A percentile compares a stretch with the other conserved stretches of the same genome.
phyloP scores from a whole-genome alignment of 2,888 invertebrate species.

The Trichopoda pennipes region DNA sequence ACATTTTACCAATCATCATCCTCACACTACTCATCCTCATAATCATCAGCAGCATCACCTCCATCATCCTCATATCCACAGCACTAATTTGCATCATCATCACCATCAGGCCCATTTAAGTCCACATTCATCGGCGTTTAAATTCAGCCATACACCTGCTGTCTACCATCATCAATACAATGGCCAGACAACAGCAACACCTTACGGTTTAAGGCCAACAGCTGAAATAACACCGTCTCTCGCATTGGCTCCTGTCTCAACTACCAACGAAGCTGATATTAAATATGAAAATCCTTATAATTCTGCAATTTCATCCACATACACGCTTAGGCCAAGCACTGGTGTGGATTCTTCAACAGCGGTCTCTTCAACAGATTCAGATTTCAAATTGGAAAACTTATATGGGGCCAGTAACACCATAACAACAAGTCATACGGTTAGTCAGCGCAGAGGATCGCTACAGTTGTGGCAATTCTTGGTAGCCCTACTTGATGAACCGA shows the following conservation, averaged over 20 bases:
- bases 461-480: slow-evolving; percentile 98
- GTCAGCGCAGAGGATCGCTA: slow-evolving; percentile 89
- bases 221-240: slow-evolving; percentile 73
- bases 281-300: slow-evolving; percentile 80
- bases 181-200: slow-evolving; percentile 54
- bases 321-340: slow-evolving; percentile 75
- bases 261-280: slow-evolving; percentile 74
- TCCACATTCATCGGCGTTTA: slow-evolving; percentile 69
- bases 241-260: slow-evolving; percentile 69
- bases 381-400: slow-evolving; percentile 78
- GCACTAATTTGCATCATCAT: slow-evolving; percentile 66
- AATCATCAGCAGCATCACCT: slow-evolving; percentile 72
- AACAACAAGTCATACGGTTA: slow-evolving; percentile 78
- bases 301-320: slow-evolving; percentile 78
- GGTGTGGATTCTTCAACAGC: slow-evolving; percentile 78
- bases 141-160: slow-evolving; percentile 74
- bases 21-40: slow-evolving; percentile 64
- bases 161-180: slow-evolving; percentile 71
- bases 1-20: slow-evolving; percentile 70
- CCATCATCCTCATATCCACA: slow-evolving; percentile 38
- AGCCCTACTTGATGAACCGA: slow-evolving; percentile 87
- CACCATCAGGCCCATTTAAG: slow-evolving; percentile 72
- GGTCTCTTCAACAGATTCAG: slow-evolving; percentile 78
- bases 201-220: slow-evolving; percentile 70
- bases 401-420: slow-evolving; percentile 76